Conservation (phyloP, 1,140 invertebrate genomes). For the Acromyrmex charruanus region DNA sequence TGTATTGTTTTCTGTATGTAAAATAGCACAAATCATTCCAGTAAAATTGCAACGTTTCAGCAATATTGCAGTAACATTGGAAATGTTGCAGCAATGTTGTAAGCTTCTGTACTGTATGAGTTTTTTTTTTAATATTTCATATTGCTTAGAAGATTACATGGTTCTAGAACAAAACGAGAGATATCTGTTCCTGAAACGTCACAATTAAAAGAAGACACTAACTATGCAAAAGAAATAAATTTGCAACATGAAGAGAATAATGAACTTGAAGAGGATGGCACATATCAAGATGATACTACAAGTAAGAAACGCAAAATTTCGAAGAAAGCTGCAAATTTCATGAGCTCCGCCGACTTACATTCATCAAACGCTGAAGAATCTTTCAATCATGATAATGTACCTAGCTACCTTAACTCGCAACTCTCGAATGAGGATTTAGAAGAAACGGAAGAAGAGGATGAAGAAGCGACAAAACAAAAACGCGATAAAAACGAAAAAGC, state of each 20-base stretch:
- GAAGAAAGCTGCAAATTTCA: background rate
- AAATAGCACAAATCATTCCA: background rate
- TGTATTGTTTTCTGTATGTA: background rate
- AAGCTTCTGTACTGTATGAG: no score
- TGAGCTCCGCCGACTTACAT: background rate
- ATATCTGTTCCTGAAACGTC: background rate
- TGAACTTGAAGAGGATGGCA: background rate
- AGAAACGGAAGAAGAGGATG: conserved; percentile 46
- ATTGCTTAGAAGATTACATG: background rate
- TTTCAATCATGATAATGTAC: background rate
- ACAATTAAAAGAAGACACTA: background rate
- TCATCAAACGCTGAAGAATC: background rate
- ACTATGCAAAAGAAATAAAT: background rate
- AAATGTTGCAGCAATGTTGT: no score
- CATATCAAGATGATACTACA: background rate
- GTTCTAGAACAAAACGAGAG: conserved; percentile 32
- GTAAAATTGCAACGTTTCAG: no score
- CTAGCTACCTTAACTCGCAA: background rate
- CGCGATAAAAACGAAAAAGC: conserved; percentile 24
- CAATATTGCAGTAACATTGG: no score
- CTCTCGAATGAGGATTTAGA: background rate
- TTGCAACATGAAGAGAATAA: background rate
- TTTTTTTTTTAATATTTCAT: background rate
- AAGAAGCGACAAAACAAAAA: conserved; percentile 26
- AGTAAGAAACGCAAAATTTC: background rate